Evolutionary conservation across 2,797 vertebrate genomes (phyloP), one percentile per base, ranked within the genome.

Genomic region (Centroberyx gerrardi): DNA sequence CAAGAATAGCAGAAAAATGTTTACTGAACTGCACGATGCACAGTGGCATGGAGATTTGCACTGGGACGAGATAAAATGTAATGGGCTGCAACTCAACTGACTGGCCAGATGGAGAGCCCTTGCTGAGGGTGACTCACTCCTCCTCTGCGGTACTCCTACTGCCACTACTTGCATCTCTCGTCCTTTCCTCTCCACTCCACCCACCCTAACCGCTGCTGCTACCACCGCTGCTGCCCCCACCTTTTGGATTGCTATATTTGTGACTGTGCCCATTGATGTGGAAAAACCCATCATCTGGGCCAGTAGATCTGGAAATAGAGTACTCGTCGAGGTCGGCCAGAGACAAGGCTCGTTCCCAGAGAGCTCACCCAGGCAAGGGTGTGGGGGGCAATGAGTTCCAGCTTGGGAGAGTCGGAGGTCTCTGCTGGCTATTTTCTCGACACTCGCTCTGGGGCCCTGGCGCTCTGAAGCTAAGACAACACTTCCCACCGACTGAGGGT

Each of bases 281-380:
- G 93, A 95, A 95, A 95, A 96, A 95, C 92, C 93, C 92, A 96
- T 96, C 95, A 95, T 95, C 92, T 94, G 94, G 93, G 94, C 93
- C 94, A 95, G 92, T 93, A 94, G 91, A 94, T 95, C 90, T 95
- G 94, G 94, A 95, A 95, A 96, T 95, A 90, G 94, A 95, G 93
- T 93, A 93, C 87, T 92, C 82, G 85, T 85, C 8, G 83, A 89
- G 93, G 95, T 95, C 91, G 62, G 81, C 81, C 88, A 72, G 72
- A 90, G 90, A 93, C 91, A 82, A 78, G 85, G 72, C 90, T 84
- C 84, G 60, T 87, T 83, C 81, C 68, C 77, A 63, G 78, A 85
- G 81, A 85, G 87, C 87, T 90, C 85, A 81, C 83, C 85, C 80
- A 78, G 89, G 82, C 87, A 83, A 89, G 85, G 87, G 85, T 87